A percentile compares a stretch with the other conserved stretches of the same genome.
These are phyloP conservation scores for Megaceryle torquata DNA, from an alignment of 2,113 vertebrate species.

Conservation along the genomic window DNA sequence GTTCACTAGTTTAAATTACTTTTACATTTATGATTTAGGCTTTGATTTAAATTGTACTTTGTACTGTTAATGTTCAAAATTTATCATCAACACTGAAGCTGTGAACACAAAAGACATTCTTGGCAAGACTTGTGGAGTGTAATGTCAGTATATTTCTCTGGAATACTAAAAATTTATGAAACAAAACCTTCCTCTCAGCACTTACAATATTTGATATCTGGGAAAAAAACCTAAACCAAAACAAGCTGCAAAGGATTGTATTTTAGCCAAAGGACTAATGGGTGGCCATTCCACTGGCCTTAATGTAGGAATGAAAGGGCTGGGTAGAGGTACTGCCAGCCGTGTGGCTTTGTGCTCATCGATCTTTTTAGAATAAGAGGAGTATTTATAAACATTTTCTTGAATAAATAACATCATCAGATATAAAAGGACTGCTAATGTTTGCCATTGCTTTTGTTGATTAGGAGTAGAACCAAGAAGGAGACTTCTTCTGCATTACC, in stretches of 20 bases:
- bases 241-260: not conserved
- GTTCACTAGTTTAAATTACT: conserved; percentile 35
- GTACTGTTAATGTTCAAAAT: conserved; percentile 26
- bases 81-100: conserved; percentile 21
- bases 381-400: not conserved
- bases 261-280: not conserved
- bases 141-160: conserved; percentile 10
- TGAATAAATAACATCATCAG: not conserved
- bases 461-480: not conserved
- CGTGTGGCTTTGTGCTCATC: accelerated
- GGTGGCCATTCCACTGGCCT: not conserved
- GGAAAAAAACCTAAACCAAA: not conserved
- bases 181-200: not conserved
- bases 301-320: not conserved
- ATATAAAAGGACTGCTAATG: not conserved
- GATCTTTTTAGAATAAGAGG: not conserved
- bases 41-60: conserved; percentile 45
- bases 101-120: conserved; percentile 24
- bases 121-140: not conserved
- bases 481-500: not conserved
- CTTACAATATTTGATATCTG: not conserved
- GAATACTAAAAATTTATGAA: not conserved
- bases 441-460: not conserved
- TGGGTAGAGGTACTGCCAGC: not conserved
- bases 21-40: conserved; percentile 11